These are phyloP conservation scores for Ichneumoninae sp. DNA, from an alignment of 2,888 invertebrate species.

Conservation along the genomic window DNA sequence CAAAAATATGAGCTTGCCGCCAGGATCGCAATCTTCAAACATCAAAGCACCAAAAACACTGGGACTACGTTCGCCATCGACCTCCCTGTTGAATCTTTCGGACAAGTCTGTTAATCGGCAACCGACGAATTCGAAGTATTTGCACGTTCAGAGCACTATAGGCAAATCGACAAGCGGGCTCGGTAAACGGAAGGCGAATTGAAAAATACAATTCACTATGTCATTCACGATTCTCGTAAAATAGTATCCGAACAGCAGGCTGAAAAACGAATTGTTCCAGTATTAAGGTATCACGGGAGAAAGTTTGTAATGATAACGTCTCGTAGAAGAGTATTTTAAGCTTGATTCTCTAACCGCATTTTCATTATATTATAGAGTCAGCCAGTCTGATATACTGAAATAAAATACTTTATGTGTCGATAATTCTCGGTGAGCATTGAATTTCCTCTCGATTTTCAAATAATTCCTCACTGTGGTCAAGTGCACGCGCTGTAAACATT, in stretches of 20 bases:
- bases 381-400: not conserved
- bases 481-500: not conserved
- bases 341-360: not conserved
- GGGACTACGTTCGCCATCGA: constrained; percentile 19
- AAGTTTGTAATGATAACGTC: not conserved
- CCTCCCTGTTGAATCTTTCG: constrained; percentile 26
- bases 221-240: too few species aligned
- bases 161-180: constrained; percentile 64
- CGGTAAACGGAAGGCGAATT: constrained; percentile 57
- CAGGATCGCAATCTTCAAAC: not conserved
- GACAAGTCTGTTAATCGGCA: constrained; percentile 31
- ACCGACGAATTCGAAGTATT: constrained; percentile 71
- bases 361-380: not conserved
- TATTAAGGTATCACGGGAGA: not conserved
- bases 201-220: constrained; percentile 13
- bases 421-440: not conserved
- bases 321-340: not conserved
- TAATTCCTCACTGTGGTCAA: not conserved
- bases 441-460: not conserved
- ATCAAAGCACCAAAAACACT: constrained; percentile 40
- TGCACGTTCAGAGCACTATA: constrained; percentile 73
- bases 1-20: constrained; percentile 44
- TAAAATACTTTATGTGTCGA: not conserved
- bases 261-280: too few species aligned
- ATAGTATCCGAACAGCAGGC: too few species aligned